Percentiles rank a stretch among this genome's conserved stretches.
Conservation (phyloP, 2,113 vertebrate species). For the Gymnorhina tibicen region DNA sequence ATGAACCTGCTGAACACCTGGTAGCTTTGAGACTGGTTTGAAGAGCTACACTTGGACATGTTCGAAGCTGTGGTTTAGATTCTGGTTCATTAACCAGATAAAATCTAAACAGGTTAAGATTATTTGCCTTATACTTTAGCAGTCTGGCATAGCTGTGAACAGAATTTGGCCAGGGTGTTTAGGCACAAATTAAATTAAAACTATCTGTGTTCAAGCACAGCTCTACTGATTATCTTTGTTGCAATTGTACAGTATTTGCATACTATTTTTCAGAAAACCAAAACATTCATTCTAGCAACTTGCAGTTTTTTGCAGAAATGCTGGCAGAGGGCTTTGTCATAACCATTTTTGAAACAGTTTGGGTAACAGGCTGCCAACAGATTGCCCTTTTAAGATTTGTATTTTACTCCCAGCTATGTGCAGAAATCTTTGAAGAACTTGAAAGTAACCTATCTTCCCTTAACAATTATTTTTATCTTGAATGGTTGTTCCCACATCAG, state of each 20-base stretch:
- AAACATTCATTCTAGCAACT: neutral
- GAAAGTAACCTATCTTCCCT: conserved; percentile 31
- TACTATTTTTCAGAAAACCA: neutral
- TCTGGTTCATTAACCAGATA: conserved; percentile 35
- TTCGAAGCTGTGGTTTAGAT: neutral
- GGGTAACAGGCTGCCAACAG: neutral
- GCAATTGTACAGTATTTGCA: neutral
- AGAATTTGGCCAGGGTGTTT: neutral
- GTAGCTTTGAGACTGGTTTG: neutral
- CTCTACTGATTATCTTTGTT: neutral
- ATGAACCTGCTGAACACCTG: neutral
- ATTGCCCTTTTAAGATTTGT: neutral
- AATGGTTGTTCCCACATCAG: conserved; percentile 36
- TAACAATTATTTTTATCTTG: conserved; percentile 15
- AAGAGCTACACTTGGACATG: neutral
- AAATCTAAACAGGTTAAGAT: neutral
- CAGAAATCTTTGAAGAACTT: conserved; percentile 43
- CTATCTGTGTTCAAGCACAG: neutral
- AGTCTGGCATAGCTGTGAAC: neutral
- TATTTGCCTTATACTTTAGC: neutral
- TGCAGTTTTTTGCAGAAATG: neutral
- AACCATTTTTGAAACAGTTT: neutral
- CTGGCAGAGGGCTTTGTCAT: neutral
- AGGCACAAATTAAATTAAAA: neutral
- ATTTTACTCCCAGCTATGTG: neutral